Percentiles rank a stretch among this genome's conserved stretches.
These are phyloP conservation scores for Leptocoma aspasia DNA, from an alignment of 2,113 vertebrate species.

Conservation along the genomic window DNA sequence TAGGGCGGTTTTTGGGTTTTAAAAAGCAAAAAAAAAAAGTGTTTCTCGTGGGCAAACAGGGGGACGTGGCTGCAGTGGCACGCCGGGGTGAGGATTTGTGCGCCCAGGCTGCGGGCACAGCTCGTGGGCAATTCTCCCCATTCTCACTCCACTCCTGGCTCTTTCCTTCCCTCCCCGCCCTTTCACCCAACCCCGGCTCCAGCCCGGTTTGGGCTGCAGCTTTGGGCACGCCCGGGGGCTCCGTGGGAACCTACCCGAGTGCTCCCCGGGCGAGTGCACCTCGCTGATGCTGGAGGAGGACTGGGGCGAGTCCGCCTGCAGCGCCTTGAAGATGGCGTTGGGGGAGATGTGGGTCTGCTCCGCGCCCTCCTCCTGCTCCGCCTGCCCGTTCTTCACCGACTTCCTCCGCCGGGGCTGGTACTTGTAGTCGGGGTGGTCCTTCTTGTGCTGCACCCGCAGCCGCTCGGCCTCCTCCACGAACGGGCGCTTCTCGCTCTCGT, in stretches of 20 bases:
- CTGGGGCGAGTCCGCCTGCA: constrained; percentile 91
- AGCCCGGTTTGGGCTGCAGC: not conserved
- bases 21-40: too few relatives aligned
- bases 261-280: constrained; percentile 91
- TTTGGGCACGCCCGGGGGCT: fast-evolving
- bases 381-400: constrained; percentile 93
- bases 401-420: constrained; percentile 94
- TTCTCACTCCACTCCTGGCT: fast-evolving
- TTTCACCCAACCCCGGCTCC: fast-evolving
- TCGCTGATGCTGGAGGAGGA: constrained; percentile 93
- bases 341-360: constrained; percentile 97
- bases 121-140: not conserved
- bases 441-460: constrained; percentile 94
- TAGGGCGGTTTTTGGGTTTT: too few relatives aligned
- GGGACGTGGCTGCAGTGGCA: not conserved
- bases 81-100: fast-evolving
- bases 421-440: constrained; percentile 98
- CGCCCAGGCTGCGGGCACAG: fast-evolving
- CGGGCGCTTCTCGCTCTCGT: constrained; percentile 93
- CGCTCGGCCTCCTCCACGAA: constrained; percentile 97
- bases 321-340: constrained; percentile 95
- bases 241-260: constrained; percentile 79
- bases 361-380: constrained; percentile 84
- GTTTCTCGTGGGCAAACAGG: fast-evolving
- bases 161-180: fast-evolving